Percentiles rank a stretch among this genome's conserved stretches.
phyloP scores from a whole-genome alignment of 2,113 vertebrate genomes.

The Apaloderma vittatum region DNA sequence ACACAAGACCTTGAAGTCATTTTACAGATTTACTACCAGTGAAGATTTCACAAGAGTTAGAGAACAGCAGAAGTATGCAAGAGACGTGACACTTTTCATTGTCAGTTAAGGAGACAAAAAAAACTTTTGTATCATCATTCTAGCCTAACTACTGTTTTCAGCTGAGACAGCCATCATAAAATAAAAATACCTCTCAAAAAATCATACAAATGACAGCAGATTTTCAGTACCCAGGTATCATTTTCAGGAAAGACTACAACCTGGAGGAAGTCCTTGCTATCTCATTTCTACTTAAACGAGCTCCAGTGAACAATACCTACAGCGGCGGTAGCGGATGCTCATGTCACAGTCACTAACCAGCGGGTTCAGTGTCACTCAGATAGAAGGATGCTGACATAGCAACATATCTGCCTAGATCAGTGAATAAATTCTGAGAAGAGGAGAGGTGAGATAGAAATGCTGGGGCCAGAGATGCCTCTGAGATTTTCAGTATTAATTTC shows the following conservation, averaged over 20 bases:
- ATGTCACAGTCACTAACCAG: not conserved
- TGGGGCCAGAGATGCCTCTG: not conserved
- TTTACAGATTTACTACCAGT: not conserved
- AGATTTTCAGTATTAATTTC: not conserved
- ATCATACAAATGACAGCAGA: not conserved
- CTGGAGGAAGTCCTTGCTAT: not conserved
- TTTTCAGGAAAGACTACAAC: not conserved
- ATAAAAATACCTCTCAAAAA: not conserved
- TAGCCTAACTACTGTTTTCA: not conserved
- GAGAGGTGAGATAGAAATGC: not conserved
- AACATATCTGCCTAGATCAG: not conserved
- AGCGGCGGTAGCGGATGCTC: not conserved
- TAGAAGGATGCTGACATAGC: fast-evolving
- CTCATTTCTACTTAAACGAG: not conserved
- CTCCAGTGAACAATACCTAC: not conserved
- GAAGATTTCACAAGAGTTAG: not conserved
- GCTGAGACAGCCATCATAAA: not conserved
- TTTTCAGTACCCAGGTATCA: not conserved
- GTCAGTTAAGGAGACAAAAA: not conserved
- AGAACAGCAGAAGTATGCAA: not conserved
- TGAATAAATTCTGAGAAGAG: not conserved
- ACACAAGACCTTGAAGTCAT: not conserved
- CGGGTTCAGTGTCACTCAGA: fast-evolving
- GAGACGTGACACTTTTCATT: not conserved
- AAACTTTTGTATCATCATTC: not conserved